These are phyloP conservation scores for Orthonyx spaldingii DNA, from an alignment of 2,113 vertebrate genomes.

Conservation along the genomic window DNA sequence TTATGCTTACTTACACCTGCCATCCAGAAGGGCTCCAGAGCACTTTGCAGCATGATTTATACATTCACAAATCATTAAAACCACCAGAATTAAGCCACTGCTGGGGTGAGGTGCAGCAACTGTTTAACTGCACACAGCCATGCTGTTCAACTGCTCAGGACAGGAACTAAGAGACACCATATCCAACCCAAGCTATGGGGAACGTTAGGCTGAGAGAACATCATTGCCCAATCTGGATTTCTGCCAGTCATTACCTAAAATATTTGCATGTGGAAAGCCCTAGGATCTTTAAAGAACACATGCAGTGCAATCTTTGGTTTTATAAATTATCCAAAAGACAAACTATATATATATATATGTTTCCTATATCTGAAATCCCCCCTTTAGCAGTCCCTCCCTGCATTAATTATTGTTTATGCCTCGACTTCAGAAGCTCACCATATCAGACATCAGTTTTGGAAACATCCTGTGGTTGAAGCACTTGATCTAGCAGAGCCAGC, in stretches of 20 bases:
- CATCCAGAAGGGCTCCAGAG: slow-evolving; percentile 46
- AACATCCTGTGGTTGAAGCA: slow-evolving; percentile 54
- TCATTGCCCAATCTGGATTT: slow-evolving; percentile 7
- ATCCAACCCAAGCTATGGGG: not conserved
- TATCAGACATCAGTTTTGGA: slow-evolving; percentile 61
- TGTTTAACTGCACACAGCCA: not conserved
- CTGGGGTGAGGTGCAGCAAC: not conserved
- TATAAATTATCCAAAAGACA: not conserved
- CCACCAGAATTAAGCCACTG: slow-evolving; percentile 7
- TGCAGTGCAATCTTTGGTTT: not conserved
- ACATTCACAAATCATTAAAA: slow-evolving; percentile 46
- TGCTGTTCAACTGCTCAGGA: not conserved
- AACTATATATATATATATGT: not conserved
- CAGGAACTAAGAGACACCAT: not conserved
- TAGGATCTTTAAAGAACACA: not conserved
- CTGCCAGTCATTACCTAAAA: not conserved
- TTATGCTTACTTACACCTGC: slow-evolving; percentile 56
- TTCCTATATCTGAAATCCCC: slow-evolving; percentile 27
- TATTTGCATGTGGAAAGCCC: not conserved
- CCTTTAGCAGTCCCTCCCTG: slow-evolving; percentile 22
- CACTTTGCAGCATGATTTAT: slow-evolving; percentile 37
- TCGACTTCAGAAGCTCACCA: slow-evolving; percentile 43
- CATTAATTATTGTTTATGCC: slow-evolving; percentile 62
- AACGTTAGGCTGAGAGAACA: not conserved
- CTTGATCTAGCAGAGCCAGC: slow-evolving; percentile 28